phyloP scores from a whole-genome alignment of 2,113 vertebrate species.

The Rhynchopsitta pachyrhyncha region DNA sequence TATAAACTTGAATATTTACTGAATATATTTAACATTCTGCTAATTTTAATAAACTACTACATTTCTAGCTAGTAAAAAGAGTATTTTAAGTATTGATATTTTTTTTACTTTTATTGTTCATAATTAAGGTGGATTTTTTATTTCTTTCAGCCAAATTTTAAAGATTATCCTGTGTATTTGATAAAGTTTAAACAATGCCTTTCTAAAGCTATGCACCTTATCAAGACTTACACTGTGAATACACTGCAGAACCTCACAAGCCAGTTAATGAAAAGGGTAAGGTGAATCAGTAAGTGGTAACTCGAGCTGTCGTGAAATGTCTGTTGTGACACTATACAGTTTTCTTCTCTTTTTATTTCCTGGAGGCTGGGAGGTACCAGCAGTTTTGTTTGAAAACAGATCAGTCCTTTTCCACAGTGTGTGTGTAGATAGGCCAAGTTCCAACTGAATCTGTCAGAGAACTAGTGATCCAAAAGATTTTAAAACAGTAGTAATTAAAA shows the following conservation, averaged over 20 bases:
- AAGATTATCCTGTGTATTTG: constrained; percentile 93
- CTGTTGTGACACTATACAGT: not conserved
- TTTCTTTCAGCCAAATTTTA: constrained; percentile 91
- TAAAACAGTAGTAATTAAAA: not conserved
- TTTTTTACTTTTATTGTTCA: fast-evolving
- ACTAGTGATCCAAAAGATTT: not conserved
- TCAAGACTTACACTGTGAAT: constrained; percentile 92
- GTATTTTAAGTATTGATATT: not conserved
- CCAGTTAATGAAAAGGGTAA: constrained; percentile 93
- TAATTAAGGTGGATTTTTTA: not conserved
- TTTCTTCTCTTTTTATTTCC: not conserved
- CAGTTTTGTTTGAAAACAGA: not conserved
- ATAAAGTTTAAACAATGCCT: constrained; percentile 95
- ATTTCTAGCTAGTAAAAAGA: not conserved
- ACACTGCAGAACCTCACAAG: constrained; percentile 92
- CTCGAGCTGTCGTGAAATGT: not conserved
- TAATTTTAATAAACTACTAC: not conserved
- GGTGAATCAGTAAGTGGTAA: constrained; percentile 29
- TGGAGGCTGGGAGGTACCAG: not conserved
- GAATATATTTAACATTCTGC: not conserved
- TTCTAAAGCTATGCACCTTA: constrained; percentile 95
- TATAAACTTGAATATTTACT: not conserved
- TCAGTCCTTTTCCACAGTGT: not conserved
- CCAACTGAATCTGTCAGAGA: not conserved
- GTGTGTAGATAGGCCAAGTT: not conserved